These are phyloP conservation scores for Lathamus discolor DNA, from an alignment of 2,113 vertebrate genomes.

Conservation along the genomic window DNA sequence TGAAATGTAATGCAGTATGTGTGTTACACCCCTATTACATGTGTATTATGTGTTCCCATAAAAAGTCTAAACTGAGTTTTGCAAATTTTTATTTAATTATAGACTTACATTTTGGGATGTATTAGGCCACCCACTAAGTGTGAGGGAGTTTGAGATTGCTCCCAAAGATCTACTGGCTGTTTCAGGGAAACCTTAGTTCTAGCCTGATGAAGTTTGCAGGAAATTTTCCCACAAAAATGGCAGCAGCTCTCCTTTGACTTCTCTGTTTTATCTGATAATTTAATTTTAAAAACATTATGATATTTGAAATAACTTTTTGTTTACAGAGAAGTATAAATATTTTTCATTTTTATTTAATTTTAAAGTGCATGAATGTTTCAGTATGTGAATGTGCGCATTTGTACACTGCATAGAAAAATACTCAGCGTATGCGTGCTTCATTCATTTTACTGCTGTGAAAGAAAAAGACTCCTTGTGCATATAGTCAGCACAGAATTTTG, in stretches of 20 bases:
- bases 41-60: not conserved
- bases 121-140: slow-evolving; percentile 1
- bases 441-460: not conserved
- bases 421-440: not conserved
- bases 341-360: not conserved
- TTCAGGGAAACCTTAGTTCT: not conserved
- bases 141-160: slow-evolving; percentile 18
- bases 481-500: not conserved
- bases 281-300: not conserved
- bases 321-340: not conserved
- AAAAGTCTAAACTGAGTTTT: slow-evolving; percentile 7
- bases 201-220: not conserved
- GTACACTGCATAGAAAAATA: not conserved
- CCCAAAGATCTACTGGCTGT: not conserved
- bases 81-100: slow-evolving; percentile 23
- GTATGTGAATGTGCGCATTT: not conserved
- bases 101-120: not conserved
- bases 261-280: not conserved
- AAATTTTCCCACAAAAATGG: not conserved
- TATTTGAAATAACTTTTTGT: not conserved
- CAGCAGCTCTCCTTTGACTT: not conserved
- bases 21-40: not conserved
- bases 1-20: not conserved
- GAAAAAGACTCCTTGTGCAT: not conserved
- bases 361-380: not conserved